These are phyloP conservation scores for Coleophora deauratella DNA, from an alignment of 2,888 invertebrate species.

Conservation along the genomic window DNA sequence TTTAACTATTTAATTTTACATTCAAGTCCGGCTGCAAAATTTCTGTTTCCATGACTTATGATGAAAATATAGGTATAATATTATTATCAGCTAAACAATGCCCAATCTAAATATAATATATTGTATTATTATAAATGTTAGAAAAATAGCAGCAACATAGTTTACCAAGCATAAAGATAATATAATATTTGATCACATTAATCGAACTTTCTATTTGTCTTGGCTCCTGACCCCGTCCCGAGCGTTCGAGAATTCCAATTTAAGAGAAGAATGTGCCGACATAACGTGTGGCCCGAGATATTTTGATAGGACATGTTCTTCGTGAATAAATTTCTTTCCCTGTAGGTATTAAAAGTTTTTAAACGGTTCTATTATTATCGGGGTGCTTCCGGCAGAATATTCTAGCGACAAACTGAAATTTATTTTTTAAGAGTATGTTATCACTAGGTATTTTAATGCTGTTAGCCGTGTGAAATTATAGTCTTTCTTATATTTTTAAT, in stretches of 20 bases:
- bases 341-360: conserved; percentile 60
- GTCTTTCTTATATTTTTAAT: no score
- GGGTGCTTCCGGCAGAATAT: conserved; percentile 12
- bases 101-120: no score
- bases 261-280: conserved; percentile 75
- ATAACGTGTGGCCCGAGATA: conserved; percentile 74
- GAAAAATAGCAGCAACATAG: conserved; percentile 10
- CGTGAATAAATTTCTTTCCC: conserved; percentile 72
- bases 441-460: no score
- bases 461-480: no score
- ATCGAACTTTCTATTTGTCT: conserved; percentile 68
- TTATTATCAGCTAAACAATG: no score
- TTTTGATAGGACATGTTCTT: conserved; percentile 74
- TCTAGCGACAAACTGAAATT: conserved; percentile 13
- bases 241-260: conserved; percentile 75
- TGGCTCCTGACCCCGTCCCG: conserved; percentile 64
- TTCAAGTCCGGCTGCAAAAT: no score
- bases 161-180: conserved; percentile 25
- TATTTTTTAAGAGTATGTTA: no score
- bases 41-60: no score
- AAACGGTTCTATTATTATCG: conserved; percentile 55
- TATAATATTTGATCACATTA: conserved; percentile 61
- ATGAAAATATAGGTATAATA: no score
- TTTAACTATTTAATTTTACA: no score
- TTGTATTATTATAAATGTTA: no score